phyloP scores from a whole-genome alignment of 2,113 vertebrate species.

The Phasianus colchicus region DNA sequence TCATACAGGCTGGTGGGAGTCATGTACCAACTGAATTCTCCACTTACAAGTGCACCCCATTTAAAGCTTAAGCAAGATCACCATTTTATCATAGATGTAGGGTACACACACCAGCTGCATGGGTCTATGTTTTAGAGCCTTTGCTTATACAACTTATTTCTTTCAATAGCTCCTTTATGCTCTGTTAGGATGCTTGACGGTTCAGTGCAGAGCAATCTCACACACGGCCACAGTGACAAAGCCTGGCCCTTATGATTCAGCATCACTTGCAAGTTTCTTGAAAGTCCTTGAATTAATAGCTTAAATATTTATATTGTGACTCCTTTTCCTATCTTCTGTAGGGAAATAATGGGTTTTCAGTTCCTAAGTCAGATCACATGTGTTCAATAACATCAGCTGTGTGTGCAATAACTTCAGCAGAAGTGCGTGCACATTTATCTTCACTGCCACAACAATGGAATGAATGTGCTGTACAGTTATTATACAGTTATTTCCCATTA shows the following conservation, averaged over 20 bases:
- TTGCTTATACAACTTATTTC: background rate
- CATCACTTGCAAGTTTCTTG: background rate
- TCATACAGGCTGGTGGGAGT: accelerated
- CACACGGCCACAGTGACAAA: background rate
- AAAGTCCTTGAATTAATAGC: background rate
- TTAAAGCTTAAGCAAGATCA: background rate
- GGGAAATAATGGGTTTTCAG: background rate
- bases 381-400: background rate
- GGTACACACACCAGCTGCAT: accelerated
- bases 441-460: background rate
- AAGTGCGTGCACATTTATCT: background rate
- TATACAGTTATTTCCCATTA: background rate
- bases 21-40: background rate
- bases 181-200: background rate
- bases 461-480: background rate
- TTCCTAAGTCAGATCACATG: background rate
- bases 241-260: background rate
- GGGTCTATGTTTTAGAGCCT: background rate
- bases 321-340: conserved; percentile 1
- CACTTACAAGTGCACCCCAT: accelerated
- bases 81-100: background rate
- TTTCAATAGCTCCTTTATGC: background rate
- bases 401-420: background rate
- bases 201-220: background rate
- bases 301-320: conserved; percentile 22